Evolutionary conservation across 1,140 invertebrate species (phyloP).

Genomic region (Aphis craccivora): DNA sequence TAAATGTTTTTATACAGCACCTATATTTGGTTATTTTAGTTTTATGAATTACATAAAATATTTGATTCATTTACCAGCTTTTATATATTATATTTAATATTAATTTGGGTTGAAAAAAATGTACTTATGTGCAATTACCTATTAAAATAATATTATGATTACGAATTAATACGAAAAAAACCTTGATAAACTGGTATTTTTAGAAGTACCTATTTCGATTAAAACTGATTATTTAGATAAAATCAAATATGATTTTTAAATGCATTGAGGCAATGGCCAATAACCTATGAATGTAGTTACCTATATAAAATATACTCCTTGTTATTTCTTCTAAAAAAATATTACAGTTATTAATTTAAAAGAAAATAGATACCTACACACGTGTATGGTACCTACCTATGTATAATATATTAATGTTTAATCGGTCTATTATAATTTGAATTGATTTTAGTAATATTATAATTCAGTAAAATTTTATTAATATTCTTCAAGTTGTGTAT

Average conservation of each 20-base stretch:
- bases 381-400: background rate
- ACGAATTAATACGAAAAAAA: background rate
- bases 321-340: background rate
- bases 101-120: background rate
- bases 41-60: background rate
- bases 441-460: background rate
- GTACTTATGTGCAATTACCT: background rate
- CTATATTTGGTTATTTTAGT: background rate
- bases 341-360: background rate
- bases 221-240: background rate
- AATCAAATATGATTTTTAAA: background rate
- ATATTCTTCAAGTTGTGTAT: background rate
- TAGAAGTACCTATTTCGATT: constrained; percentile 1
- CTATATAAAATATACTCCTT: background rate
- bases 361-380: background rate
- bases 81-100: background rate
- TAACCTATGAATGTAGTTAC: background rate
- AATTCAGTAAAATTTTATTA: background rate
- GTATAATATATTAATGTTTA: background rate
- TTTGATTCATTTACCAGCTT: background rate
- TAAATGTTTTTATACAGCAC: background rate
- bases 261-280: background rate
- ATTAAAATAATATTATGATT: background rate
- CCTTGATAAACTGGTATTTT: constrained; percentile 11
- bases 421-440: background rate